Evolutionary conservation across 64 coral and sea anemone genomes (phyloP).

Genomic region (Montipora cactus): DNA sequence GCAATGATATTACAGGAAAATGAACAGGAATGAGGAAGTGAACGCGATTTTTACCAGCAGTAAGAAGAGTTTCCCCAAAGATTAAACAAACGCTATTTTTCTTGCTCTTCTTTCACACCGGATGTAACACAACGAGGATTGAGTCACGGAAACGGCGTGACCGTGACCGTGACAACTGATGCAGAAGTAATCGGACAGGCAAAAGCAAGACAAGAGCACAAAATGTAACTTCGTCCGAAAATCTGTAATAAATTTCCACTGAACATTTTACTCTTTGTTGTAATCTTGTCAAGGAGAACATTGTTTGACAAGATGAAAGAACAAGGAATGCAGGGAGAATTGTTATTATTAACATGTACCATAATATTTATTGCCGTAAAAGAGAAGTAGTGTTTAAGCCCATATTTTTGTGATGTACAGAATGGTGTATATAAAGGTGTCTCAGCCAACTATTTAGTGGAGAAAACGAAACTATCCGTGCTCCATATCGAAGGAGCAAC

Average conservation of each 20-base stretch:
- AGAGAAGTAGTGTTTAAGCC: neutral
- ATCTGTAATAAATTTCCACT: too few relatives aligned
- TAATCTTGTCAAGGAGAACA: conserved; percentile 11
- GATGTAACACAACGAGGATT: neutral
- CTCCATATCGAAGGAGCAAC: too few relatives aligned
- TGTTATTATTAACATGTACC: too few relatives aligned
- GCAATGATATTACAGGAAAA: neutral
- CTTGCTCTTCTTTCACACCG: neutral
- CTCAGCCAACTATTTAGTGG: neutral
- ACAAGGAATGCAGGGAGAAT: neutral
- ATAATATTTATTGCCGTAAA: neutral
- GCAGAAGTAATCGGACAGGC: too few relatives aligned
- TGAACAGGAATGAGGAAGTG: neutral
- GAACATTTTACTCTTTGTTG: neutral
- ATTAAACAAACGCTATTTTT: neutral
- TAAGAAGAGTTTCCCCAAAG: neutral
- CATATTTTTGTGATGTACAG: neutral
- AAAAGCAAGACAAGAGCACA: too few relatives aligned
- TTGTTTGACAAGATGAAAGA: conserved; percentile 3
- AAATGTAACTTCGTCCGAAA: too few relatives aligned
- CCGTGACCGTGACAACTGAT: neutral
- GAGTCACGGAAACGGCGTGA: neutral
- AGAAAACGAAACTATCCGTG: neutral
- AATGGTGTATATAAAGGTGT: neutral
- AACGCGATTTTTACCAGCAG: neutral